phyloP scores from a whole-genome alignment of 1,140 invertebrate genomes.

The Sycophila sp. region DNA sequence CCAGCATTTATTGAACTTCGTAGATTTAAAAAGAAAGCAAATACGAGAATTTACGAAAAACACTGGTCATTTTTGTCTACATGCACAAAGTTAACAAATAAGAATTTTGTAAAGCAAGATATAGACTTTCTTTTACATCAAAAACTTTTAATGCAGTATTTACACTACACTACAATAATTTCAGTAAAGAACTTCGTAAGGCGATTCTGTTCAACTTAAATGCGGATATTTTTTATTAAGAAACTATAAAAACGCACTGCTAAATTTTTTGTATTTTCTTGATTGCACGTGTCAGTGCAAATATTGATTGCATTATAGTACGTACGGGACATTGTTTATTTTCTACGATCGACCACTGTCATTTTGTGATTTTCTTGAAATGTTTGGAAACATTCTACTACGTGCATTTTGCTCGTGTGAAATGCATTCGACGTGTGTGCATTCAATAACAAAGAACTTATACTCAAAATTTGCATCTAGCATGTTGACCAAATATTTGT shows the following conservation, averaged over 20 bases:
- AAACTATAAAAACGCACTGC: not conserved
- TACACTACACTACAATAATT: no score
- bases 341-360: not conserved
- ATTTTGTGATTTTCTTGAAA: slow-evolving; percentile 16
- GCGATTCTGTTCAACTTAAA: no score
- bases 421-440: not conserved
- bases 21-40: not conserved
- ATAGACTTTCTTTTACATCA: no score
- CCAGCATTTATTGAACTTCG: slow-evolving; percentile 8
- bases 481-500: slow-evolving; percentile 42
- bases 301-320: not conserved
- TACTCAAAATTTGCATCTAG: slow-evolving; percentile 42
- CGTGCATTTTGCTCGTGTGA: not conserved
- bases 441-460: not conserved
- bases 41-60: not conserved
- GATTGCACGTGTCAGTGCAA: not conserved
- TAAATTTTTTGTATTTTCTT: not conserved
- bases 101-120: slow-evolving; percentile 1
- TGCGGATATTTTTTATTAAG: no score
- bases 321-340: not conserved
- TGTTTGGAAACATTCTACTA: slow-evolving; percentile 5
- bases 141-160: no score
- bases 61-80: not conserved
- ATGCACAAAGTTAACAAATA: slow-evolving; percentile 20
- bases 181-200: no score